These are phyloP conservation scores for Perca flavescens DNA, from an alignment of 2,113 vertebrate genomes.

Conservation along the genomic window DNA sequence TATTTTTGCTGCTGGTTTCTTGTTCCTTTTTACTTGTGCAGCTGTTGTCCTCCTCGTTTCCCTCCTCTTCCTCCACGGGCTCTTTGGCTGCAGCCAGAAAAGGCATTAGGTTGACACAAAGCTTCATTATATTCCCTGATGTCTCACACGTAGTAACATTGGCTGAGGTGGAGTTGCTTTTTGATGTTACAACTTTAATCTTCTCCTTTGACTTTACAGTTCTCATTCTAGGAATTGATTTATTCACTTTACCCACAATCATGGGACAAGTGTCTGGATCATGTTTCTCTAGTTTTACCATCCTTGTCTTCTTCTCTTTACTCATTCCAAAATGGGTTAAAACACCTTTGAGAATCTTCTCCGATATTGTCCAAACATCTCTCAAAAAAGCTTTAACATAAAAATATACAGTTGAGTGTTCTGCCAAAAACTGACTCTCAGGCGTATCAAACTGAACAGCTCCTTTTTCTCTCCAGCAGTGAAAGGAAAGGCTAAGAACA, in stretches of 20 bases:
- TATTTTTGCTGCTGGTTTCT: constrained; percentile 11
- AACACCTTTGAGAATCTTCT: constrained; percentile 2
- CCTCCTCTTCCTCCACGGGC: constrained; percentile 3
- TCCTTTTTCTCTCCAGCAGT: constrained; percentile 7
- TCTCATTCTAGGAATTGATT: constrained; percentile 28
- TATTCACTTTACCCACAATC: constrained; percentile 33
- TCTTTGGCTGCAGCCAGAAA: constrained; percentile 65
- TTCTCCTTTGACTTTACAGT: constrained; percentile 43
- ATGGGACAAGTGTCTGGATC: constrained; percentile 12
- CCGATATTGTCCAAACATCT: constrained; percentile 17
- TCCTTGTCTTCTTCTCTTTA: constrained; percentile 32
- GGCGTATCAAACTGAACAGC: not conserved
- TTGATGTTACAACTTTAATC: not conserved
- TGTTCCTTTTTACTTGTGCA: not conserved
- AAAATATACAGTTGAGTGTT: not conserved
- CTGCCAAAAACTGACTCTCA: not conserved
- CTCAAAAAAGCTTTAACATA: not conserved
- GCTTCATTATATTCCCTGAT: constrained; percentile 50
- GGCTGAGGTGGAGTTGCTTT: not conserved
- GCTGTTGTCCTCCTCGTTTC: not conserved
- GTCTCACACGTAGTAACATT: constrained; percentile 18
- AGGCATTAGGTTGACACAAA: constrained; percentile 70
- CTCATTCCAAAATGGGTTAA: constrained; percentile 22
- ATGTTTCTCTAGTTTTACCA: constrained; percentile 2
- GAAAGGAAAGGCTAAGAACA: constrained; percentile 25